Base-by-base conservation (phyloP, 1,140 invertebrate genomes). In the Brachionus koreanus region DNA sequence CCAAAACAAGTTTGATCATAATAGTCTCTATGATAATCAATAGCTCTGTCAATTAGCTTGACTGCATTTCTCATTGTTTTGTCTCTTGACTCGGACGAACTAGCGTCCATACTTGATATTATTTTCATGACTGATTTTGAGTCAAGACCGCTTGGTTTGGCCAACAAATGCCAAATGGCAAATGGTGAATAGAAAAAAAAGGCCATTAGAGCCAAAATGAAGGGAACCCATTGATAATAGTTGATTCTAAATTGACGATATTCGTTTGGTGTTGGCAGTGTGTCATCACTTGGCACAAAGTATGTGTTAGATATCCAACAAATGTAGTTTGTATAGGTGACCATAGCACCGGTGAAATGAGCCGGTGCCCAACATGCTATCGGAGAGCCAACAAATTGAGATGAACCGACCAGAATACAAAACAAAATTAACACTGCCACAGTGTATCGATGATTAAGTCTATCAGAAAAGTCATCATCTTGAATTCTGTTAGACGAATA, bases 331-430 rank as follows among this genome's bases (percentile, higher is more conserved):
- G 88, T 86, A 82, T 88, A 88, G 5, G 84, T 84, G 42, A 85
- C 83, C 69, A 85, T 83, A 4, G 83, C 39, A 9, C 83, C 84
- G 6, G 83, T 82, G 57, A 86, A 86, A 43, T 85, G 82, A 3
- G 84, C 84, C 7, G 86, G 85, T 10, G 79, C 74, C 85, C 84
- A 86, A 74, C 95, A 97, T 83, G 93, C 92, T 83, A 97, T 97
- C 10, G 95, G 95, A 84, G 94, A 92, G 9, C 95, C 95, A 3
- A 96, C 94, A 87, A 93, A 97, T 88, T 97, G 95, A 23, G 92
- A 93, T 1, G 95, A 96, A 79, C 96, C 92, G 77, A 97, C 86
- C 35, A 94, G 95, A 86, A 93, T 95, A 37, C 92, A 92, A 84
- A 96, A 90, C 81, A 97, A 89, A 84, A 96, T 87, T 10, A 93